phyloP scores from a whole-genome alignment of 2,797 vertebrate genomes.

The Pogonophryne albipinna region DNA sequence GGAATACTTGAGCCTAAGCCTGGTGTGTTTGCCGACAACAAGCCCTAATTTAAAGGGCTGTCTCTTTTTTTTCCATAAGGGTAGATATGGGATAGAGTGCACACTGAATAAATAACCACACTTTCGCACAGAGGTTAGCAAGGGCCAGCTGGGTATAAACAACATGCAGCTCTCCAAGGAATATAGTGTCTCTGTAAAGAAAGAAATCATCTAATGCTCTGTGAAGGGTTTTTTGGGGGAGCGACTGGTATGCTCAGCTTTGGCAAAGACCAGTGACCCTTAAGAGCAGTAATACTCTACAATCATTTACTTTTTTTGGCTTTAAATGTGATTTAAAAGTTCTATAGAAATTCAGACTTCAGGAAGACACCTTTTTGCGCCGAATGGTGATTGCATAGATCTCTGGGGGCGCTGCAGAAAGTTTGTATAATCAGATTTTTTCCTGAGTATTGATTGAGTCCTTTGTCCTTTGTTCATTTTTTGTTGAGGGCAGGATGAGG shows the following conservation, averaged over 20 bases:
- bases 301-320: slow-evolving; percentile 8
- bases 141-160: slow-evolving; percentile 61
- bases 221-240: slow-evolving; percentile 15
- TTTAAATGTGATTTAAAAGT: slow-evolving; percentile 25
- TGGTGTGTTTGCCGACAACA: slow-evolving; percentile 69
- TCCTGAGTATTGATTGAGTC: slow-evolving; percentile 54
- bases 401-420: slow-evolving; percentile 43
- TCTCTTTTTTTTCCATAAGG: slow-evolving; percentile 55
- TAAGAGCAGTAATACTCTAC: slow-evolving; percentile 4
- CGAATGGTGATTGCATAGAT: slow-evolving; percentile 35
- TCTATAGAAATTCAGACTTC: slow-evolving; percentile 11
- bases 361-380: slow-evolving; percentile 26
- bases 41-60: slow-evolving; percentile 73
- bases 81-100: slow-evolving; percentile 66
- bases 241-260: not conserved
- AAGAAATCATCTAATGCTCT: slow-evolving; percentile 59
- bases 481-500: slow-evolving; percentile 42
- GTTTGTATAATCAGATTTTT: slow-evolving; percentile 50
- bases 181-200: slow-evolving; percentile 51
- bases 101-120: slow-evolving; percentile 75
- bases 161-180: slow-evolving; percentile 56
- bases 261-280: slow-evolving; percentile 30
- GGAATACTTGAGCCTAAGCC: slow-evolving; percentile 68
- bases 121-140: slow-evolving; percentile 70
- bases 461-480: slow-evolving; percentile 58